Base-by-base conservation (phyloP, 1,140 invertebrate genomes). In the Metopolophium dirhodum region DNA sequence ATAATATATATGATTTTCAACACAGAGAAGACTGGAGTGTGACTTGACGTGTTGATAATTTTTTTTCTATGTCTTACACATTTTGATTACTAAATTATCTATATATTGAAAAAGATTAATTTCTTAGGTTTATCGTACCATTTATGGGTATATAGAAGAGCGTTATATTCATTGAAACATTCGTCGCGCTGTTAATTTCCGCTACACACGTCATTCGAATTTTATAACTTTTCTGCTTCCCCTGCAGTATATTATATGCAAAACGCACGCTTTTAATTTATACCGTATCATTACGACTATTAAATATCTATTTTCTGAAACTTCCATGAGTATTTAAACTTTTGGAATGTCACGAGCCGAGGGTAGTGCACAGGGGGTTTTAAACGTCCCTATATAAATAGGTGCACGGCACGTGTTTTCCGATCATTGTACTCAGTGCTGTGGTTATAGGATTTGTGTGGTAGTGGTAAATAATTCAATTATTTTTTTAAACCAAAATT, bases 241-340 rank as follows among this genome's bases (percentile, higher is more conserved):
- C 41, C 41, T 9, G 18, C 47, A 49, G 41, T 91, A 35, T 54
- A 54, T 54, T 54, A 54, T 68, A 82, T 18, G 90, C 68, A 91
- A 41, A 61, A 82, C 26, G 90, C 68, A 91, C 54, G 90, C 41
- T 91, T 91, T 91, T 91, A 91, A 91, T 91, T 91, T 91, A 77
- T 82, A 37, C 35, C 0, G 35, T 89, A 89, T 89, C 49, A 89
- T 91, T 77, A 77, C 61, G 41, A 91, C 90, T n/a, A 49, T 77
- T 91, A 47, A 91, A 91, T 91, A 91, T 77, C 90, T 91, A 91
- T 91, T 77, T 91, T n/a, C 41, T 68, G n/a, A 77, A 91, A 91
- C 90, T 91, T 77, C n/a, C 9, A 77, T 1, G 51, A 57, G 49
- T 77, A 91, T 77, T 91, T 91, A 77, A 91, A 91, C 61, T 91